Base-by-base conservation (phyloP, 2,888 invertebrate species). In the Diogma glabrata region DNA sequence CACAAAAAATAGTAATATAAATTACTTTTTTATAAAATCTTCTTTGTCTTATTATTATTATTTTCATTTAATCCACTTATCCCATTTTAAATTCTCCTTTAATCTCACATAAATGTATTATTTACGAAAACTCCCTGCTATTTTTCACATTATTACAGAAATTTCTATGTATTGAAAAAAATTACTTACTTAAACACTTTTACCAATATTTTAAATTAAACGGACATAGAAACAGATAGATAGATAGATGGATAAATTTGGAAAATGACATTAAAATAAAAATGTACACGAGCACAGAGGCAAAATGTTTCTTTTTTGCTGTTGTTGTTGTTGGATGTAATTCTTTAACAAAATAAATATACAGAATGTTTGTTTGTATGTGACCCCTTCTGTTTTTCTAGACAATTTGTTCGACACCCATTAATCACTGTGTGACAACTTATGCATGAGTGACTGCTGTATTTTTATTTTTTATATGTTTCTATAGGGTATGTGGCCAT, bases 341-440 rank as follows among this genome's bases (percentile, higher is more conserved):
- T 23, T 19, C 40, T 8, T 12, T 19, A 40, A n/a, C n/a, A n/a
- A n/a, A n/a, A n/a, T n/a, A n/a, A n/a, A n/a, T n/a, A n/a, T n/a
- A n/a, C n/a, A n/a, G n/a, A n/a, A n/a, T n/a, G n/a, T n/a, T n/a
- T n/a, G n/a, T n/a, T 30, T 33, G 22, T 20, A 10, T 48, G 10
- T 33, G 33, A 33, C 54, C 55, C 55, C 51, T 52, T 52, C 54
- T 54, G 52, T 51, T 53, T 57, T 57, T 57, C 56, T 57, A 58
- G 57, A 60, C 59, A 60, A 60, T 60, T 60, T 57, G 64, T 67
- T 64, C 69, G 70, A 70, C 70, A 69, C 67, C 69, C 70, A 69
- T 69, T 69, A 69, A 69, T 69, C 69, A 69, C 70, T 66, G 64
- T 63, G 70, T 69, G 69, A 67, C 70, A 69, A 57, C 55, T 50